Conservation (phyloP, 92 coral and sea anemone species). For the Isaurus tuberculatus region DNA sequence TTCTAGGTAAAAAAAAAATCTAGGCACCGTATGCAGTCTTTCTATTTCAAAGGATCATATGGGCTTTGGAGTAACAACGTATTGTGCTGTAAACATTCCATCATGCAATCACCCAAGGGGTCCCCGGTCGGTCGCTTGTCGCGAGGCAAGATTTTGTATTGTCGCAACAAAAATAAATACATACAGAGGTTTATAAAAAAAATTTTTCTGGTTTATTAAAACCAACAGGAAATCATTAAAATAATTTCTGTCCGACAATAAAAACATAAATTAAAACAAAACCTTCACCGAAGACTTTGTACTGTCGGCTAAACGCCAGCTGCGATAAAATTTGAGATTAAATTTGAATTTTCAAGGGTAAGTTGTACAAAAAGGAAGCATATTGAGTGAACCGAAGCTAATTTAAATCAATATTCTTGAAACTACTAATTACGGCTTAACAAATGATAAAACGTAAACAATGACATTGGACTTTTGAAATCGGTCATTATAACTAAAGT, state of each 20-base stretch:
- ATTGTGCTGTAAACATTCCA: constrained; percentile 41
- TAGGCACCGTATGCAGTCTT: not conserved
- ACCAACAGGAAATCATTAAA: no score
- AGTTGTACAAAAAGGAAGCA: not conserved
- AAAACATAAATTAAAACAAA: no score
- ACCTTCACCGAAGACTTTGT: no score
- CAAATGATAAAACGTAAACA: constrained; percentile 1
- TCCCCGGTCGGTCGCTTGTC: constrained; percentile 29
- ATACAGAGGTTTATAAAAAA: no score
- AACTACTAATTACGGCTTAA: not conserved
- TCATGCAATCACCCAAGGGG: constrained; percentile 22
- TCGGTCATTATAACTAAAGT: not conserved
- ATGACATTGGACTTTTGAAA: not conserved
- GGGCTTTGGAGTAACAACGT: not conserved
- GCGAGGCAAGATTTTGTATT: not conserved
- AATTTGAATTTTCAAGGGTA: not conserved
- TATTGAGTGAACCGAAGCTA: not conserved
- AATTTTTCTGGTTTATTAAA: no score
- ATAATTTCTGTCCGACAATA: no score
- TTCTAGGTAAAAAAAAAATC: not conserved
- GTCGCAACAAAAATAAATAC: not conserved
- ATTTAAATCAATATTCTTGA: not conserved
- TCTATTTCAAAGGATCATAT: constrained; percentile 16
- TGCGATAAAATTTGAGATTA: not conserved
- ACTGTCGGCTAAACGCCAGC: no score